Evolutionary conservation across 2,113 vertebrate genomes (phyloP).

Genomic region (Callospermophilus lateralis): DNA sequence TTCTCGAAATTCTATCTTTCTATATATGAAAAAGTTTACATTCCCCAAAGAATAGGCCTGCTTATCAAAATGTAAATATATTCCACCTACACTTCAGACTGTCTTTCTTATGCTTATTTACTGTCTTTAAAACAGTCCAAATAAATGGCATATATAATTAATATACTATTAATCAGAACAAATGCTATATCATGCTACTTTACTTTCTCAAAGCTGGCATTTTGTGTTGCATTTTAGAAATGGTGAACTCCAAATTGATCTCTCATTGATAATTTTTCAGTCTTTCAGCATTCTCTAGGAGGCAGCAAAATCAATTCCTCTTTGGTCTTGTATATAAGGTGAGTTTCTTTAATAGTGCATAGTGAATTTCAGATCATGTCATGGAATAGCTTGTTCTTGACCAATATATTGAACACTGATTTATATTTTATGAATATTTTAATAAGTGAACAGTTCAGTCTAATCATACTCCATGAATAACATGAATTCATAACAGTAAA

Average conservation of each 20-base stretch:
- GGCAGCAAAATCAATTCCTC: constrained; percentile 89
- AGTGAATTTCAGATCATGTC: constrained; percentile 36
- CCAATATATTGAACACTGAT: constrained; percentile 48
- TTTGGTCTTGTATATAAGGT: constrained; percentile 88
- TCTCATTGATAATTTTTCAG: constrained; percentile 86
- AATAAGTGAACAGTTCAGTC: constrained; percentile 26
- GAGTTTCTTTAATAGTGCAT: constrained; percentile 71
- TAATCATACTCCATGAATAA: not conserved
- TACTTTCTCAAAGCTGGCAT: not conserved
- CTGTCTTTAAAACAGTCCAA: not conserved
- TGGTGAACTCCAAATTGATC: constrained; percentile 85
- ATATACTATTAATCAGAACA: constrained; percentile 36
- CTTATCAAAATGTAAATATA: not conserved
- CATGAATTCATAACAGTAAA: not conserved
- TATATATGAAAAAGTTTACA: not conserved
- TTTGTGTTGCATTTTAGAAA: constrained; percentile 84
- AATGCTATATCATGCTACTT: not conserved
- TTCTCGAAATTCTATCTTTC: not conserved
- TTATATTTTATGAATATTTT: constrained; percentile 56
- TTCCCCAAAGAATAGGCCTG: not conserved
- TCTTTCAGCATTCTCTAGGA: constrained; percentile 82
- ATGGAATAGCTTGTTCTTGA: not conserved
- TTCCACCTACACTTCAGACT: not conserved
- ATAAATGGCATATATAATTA: not conserved
- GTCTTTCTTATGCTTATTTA: not conserved